Percentiles rank a stretch among this genome's conserved stretches.
phyloP scores from a whole-genome alignment of 2,113 vertebrate genomes.

The Pteropus alecto region DNA sequence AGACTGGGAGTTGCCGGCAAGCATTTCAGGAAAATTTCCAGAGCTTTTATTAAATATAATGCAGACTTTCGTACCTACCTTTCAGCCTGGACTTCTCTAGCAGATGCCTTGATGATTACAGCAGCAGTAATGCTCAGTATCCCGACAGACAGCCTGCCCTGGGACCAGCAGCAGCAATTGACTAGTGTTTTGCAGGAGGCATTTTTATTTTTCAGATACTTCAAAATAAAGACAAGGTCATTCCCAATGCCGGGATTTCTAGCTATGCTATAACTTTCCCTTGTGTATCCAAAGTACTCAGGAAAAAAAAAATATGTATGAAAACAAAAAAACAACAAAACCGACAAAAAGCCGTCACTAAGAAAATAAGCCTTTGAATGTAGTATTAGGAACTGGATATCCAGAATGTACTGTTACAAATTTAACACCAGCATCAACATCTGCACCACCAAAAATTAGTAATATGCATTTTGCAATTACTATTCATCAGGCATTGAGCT shows the following conservation, averaged over 20 bases:
- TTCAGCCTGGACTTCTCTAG: conserved; percentile 46
- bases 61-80: conserved; percentile 55
- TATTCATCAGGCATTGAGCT: neutral
- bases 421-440: neutral
- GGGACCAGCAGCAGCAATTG: conserved; percentile 10
- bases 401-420: neutral
- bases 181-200: conserved; percentile 1
- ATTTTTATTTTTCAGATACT: conserved; percentile 60
- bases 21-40: conserved; percentile 58
- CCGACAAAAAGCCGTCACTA: neutral
- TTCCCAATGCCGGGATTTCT: neutral
- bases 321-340: neutral
- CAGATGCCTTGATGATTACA: conserved; percentile 27
- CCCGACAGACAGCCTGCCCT: neutral
- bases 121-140: conserved; percentile 12
- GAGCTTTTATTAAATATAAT: conserved; percentile 64
- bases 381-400: neutral
- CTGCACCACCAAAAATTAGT: neutral
- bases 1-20: conserved; percentile 2
- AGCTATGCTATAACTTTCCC: conserved; percentile 8
- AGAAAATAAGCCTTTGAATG: neutral
- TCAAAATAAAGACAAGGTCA: conserved; percentile 55
- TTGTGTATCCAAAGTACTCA: neutral
- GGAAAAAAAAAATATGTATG: neutral
- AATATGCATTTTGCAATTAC: neutral